Base-by-base conservation (phyloP, 1,140 invertebrate species). In the Augochlora pura region DNA sequence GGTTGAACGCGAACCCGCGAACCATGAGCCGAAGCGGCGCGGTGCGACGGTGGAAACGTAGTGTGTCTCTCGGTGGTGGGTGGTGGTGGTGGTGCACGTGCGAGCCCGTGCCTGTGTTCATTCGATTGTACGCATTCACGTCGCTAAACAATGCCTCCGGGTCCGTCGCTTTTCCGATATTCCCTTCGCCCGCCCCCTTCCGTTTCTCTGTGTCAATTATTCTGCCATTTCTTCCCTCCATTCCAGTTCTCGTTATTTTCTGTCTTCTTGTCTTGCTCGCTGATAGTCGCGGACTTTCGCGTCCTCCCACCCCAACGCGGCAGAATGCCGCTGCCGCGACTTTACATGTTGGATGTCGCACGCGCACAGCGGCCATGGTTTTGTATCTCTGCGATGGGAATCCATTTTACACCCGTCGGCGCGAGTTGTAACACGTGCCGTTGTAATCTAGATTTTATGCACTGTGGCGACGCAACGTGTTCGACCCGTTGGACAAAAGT, bases 91-190 rank as follows among this genome's bases (percentile, higher is more conserved):
- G 0, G 9, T 14, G 16, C 12, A 18, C 23, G 46, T 39, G 6
- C 38, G n/a, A n/a, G 12, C 38, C 18, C 21, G 12, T 21, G 18
- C 21, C 21, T 38, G 67, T 42, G 25, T 49, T 80, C 64, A 73
- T 54, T 75, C 72, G 46, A 49, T 69, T 57, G 72, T 72, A 60
- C 60, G 80, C 82, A 75, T 86, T 87, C 82, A 83, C 82, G 46
- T 82, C 38, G 60, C 10, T n/a, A 76, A 83, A 87, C 85, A 87
- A 87, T 87, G 75, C 52, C 1, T 46, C 23, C 23, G 57, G 71
- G 46, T 71, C 62, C 57, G 60, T 42, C 70, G 38, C 38, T 49
- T 71, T 75, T 46, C 25, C 77, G 77, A 70, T 71, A 68, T 52
- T 49, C 8, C 52, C 54, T 42, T 0, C 23, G 2, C 64, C 16